Evolutionary conservation across 2,113 vertebrate genomes (phyloP), one percentile per base, ranked within the genome.

Genomic region (Poeciliopsis turrubarensis): DNA sequence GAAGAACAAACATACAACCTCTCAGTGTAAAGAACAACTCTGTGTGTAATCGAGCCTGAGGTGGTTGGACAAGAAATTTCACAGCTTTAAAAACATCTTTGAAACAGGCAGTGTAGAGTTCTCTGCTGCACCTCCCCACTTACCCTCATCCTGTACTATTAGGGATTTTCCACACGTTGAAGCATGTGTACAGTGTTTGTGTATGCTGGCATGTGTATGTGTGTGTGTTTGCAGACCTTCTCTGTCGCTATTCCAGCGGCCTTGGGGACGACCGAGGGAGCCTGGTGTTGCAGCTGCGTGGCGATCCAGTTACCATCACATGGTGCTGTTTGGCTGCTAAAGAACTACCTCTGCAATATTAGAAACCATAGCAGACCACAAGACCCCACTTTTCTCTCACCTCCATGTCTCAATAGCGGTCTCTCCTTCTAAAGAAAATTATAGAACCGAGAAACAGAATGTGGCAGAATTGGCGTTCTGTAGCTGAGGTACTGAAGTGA

Each of bases 41-140:
- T 82, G 83, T 89, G 85, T 91, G 89, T 80, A 90, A 92, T 78
- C 5, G 4, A 86, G 86, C 73, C 88, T 61, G 82, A 79, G 27
- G 80, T 71, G 77, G 86, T 73, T 67, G 81, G 72, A 85, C 75
- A 34, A 85, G 79, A 91, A 90, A 92, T 92, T 87, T 92, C 90
- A 92, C 92, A 93, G 90, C 87, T 93, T 92, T 92, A 88, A 90
- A 94, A 93, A 92, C 91, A 92, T 91, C 82, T 92, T 91, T 92
- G 91, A 93, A 94, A 93, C 89, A 93, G 91, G 82, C 87, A 75
- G 89, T 81, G 81, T 94, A 89, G 86, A 84, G 90, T 93, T 94
- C 89, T 89, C 80, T 68, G 68, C 80, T 66, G 31, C 82, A 68
- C 84, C 85, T 68, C 78, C 78, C 80, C 83, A 83, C 83, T 88